A percentile compares a stretch with the other conserved stretches of the same genome.
Evolutionary conservation across 2,113 vertebrate genomes (phyloP).

Genomic region (Sprattus sprattus): DNA sequence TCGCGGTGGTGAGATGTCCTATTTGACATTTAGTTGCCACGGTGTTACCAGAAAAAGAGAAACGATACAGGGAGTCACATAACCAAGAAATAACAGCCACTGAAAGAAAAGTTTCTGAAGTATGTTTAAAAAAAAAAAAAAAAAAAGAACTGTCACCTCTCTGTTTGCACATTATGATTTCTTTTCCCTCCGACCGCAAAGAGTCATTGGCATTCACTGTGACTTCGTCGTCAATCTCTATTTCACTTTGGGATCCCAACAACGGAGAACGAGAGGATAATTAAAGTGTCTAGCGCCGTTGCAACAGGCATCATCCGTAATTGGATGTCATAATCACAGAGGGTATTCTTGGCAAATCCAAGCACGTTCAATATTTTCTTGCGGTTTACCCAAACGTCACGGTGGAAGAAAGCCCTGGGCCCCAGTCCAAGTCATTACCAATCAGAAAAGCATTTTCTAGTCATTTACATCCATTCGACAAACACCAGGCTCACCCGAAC

Average conservation of each 20-base stretch:
- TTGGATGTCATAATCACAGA: neutral
- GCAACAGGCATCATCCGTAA: neutral
- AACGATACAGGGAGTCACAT: neutral
- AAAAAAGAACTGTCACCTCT: neutral
- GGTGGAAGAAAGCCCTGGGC: neutral
- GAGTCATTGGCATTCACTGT: neutral
- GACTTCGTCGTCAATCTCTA: neutral
- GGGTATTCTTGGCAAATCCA: neutral
- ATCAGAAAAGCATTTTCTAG: neutral
- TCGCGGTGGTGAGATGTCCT: neutral
- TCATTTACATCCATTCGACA: neutral
- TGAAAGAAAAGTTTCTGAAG: neutral
- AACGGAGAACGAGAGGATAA: conserved; percentile 1
- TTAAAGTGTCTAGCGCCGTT: neutral
- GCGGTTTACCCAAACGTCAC: neutral
- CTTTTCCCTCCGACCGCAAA: neutral
- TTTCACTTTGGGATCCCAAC: neutral
- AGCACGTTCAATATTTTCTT: conserved; percentile 1
- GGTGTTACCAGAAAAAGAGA: neutral
- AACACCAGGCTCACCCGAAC: neutral
- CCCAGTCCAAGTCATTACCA: conserved; percentile 5
- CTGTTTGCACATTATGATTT: neutral
- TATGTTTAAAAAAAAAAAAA: neutral
- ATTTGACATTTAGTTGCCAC: neutral
- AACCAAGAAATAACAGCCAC: neutral